Conservation (phyloP, 2,797 vertebrate genomes). For the Gouania willdenowi region DNA sequence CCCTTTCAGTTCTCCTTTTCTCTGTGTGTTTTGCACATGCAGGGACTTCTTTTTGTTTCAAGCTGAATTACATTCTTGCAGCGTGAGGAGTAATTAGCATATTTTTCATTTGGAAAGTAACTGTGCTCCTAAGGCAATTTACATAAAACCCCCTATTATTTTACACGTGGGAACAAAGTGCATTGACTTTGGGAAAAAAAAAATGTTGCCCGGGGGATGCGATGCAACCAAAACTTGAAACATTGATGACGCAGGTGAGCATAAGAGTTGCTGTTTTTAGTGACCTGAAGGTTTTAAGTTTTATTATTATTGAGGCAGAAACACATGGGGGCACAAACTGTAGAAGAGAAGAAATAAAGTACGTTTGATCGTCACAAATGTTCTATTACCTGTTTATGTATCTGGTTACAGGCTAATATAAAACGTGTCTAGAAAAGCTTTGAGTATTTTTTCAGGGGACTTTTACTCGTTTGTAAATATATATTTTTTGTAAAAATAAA, state of each 20-base stretch:
- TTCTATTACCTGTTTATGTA: too few relatives aligned
- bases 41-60: constrained; percentile 27
- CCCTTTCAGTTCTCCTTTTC: neutral
- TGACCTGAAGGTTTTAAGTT: too few relatives aligned
- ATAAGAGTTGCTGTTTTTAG: too few relatives aligned
- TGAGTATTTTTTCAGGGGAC: too few relatives aligned
- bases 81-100: constrained; percentile 37
- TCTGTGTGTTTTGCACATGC: neutral
- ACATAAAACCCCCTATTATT: constrained; percentile 24
- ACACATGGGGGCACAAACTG: constrained; percentile 1
- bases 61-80: constrained; percentile 22
- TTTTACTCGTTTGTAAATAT: too few relatives aligned
- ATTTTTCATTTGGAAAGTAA: constrained; percentile 49
- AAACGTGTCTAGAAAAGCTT: too few relatives aligned
- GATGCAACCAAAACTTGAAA: constrained; percentile 15
- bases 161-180: constrained; percentile 20
- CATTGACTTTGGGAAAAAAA: constrained; percentile 22
- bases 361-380: too few relatives aligned
- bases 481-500: too few relatives aligned
- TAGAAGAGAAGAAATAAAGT: constrained; percentile 14
- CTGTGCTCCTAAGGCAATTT: constrained; percentile 31
- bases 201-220: neutral
- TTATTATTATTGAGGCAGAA: constrained; percentile 15
- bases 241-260: constrained; percentile 14
- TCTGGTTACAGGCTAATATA: too few relatives aligned